These are phyloP conservation scores for Ophioninae sp. DNA, from an alignment of 2,888 invertebrate genomes.

Conservation along the genomic window DNA sequence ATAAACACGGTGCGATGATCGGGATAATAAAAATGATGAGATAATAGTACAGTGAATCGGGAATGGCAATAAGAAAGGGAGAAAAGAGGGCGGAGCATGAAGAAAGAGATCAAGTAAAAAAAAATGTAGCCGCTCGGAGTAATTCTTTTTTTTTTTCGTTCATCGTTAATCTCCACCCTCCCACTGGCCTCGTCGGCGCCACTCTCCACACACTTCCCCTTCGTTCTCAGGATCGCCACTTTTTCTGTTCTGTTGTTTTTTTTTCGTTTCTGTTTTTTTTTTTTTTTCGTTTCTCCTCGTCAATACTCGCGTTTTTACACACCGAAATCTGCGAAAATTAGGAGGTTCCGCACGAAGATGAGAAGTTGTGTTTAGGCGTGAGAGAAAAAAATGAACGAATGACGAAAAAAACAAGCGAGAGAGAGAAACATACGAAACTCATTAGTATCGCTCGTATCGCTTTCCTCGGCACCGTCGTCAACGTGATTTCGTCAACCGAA, in stretches of 20 bases:
- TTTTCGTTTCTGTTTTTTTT: slow-evolving; percentile 44
- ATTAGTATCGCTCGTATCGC: slow-evolving; percentile 65
- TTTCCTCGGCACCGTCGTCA: slow-evolving; percentile 54
- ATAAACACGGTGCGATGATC: not conserved
- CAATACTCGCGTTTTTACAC: slow-evolving; percentile 46
- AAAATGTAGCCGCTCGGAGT: slow-evolving; percentile 17
- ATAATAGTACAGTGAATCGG: not conserved
- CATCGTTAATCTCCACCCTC: slow-evolving; percentile 57
- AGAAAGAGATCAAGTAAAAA: slow-evolving; percentile 20
- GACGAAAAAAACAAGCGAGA: not conserved
- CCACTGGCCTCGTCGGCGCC: slow-evolving; percentile 13
- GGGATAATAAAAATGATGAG: not conserved
- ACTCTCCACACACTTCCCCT: not conserved
- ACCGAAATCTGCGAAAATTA: slow-evolving; percentile 65
- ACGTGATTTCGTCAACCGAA: not conserved
- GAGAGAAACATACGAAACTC: slow-evolving; percentile 66
- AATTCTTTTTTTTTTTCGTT: slow-evolving; percentile 56
- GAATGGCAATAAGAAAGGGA: slow-evolving; percentile 1
- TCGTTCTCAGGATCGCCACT: slow-evolving; percentile 30
- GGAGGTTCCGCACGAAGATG: slow-evolving; percentile 39
- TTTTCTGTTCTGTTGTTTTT: slow-evolving; percentile 53
- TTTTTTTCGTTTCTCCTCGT: slow-evolving; percentile 41
- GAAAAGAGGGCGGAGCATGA: not conserved
- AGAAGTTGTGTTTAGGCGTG: not conserved
- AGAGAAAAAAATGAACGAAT: not conserved